phyloP scores from a whole-genome alignment of 2,888 invertebrate genomes.

The Acanthacorydalis orientalis region DNA sequence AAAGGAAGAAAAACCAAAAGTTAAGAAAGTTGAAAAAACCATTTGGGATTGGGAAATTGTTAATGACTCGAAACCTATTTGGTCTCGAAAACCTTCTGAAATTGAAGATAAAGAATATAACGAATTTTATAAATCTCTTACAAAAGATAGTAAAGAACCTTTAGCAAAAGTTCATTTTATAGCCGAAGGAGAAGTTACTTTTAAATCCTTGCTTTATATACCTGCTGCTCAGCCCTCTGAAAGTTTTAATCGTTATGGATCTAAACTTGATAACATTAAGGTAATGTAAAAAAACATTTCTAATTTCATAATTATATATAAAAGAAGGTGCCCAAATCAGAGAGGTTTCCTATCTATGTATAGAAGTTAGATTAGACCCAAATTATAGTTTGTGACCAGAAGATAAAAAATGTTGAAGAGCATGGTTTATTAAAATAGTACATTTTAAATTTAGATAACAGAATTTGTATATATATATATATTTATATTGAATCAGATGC shows the following conservation, averaged over 20 bases:
- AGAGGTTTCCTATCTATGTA: too few species aligned
- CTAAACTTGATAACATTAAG: slow-evolving; percentile 87
- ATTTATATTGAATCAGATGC: too few species aligned
- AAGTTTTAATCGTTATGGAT: slow-evolving; percentile 90
- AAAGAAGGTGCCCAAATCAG: too few species aligned
- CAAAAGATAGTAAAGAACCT: slow-evolving; percentile 74
- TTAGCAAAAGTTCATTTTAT: slow-evolving; percentile 85
- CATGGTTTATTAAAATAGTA: too few species aligned
- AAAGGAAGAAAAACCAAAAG: slow-evolving; percentile 56
- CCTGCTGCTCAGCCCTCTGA: slow-evolving; percentile 84
- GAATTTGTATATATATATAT: too few species aligned
- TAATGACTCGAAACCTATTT: slow-evolving; percentile 96
- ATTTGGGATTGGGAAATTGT: slow-evolving; percentile 96
- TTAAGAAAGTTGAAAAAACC: slow-evolving; percentile 83
- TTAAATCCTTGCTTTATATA: slow-evolving; percentile 89
- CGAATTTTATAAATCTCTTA: slow-evolving; percentile 89
- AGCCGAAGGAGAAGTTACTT: slow-evolving; percentile 98
- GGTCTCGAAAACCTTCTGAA: slow-evolving; percentile 83
- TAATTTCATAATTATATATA: not conserved
- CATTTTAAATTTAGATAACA: too few species aligned
- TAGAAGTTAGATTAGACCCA: too few species aligned
- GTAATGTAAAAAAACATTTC: slow-evolving; percentile 15
- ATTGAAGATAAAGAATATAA: slow-evolving; percentile 80
- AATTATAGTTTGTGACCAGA: too few species aligned
- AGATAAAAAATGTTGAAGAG: too few species aligned